Evolutionary conservation across 2,888 invertebrate genomes (phyloP), one percentile per base, ranked within the genome.

Genomic region (Hermodice carunculata): DNA sequence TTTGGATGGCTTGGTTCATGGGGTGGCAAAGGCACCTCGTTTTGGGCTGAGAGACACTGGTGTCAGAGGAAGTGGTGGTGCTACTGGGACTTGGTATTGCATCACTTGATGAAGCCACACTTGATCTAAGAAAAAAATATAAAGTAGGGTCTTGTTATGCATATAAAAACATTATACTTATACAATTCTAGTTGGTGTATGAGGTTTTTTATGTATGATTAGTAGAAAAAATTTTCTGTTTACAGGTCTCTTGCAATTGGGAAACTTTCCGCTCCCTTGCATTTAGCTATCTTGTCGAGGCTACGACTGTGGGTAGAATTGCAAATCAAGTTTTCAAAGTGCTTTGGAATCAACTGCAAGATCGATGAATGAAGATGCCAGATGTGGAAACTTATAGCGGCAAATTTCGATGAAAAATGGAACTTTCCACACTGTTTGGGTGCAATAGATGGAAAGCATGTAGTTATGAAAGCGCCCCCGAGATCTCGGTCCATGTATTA

Each of bases 351-450:
- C 17, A 3, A 24, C 49, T 49, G 17, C 14, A 4, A 49, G 3
- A 3, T 3, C 3, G 3, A 5, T 49, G 8, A 24, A 49, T 49
- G 49, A 3, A 11, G 24, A 6, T 49, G 5, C 49, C 49, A 24
- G 8, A 4, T 49, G 14, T 66, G 65, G 66, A 5, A 29, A 34
- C 3, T 11, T 5, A 60, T 63, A 28, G 56, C 63, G 11, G 40
- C 52, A 17, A 65, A 58, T 0, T 76, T 72, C 48, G 17, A 49
- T 11, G 26, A 74, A 62, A 61, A 29, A 78, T 75, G 78, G 78
- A 75, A 80, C 49, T 79, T 84, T 78, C 82, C 83, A 14, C 79
- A 83, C 64, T 70, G 76, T 22, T 70, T 75, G 64, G 80, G 79
- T 1, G 64, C 75, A n/a, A 59, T 78, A 4, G 81, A 82, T 67